Conservation (phyloP, 2,888 invertebrate species). For the Pharmacophagus antenor region DNA sequence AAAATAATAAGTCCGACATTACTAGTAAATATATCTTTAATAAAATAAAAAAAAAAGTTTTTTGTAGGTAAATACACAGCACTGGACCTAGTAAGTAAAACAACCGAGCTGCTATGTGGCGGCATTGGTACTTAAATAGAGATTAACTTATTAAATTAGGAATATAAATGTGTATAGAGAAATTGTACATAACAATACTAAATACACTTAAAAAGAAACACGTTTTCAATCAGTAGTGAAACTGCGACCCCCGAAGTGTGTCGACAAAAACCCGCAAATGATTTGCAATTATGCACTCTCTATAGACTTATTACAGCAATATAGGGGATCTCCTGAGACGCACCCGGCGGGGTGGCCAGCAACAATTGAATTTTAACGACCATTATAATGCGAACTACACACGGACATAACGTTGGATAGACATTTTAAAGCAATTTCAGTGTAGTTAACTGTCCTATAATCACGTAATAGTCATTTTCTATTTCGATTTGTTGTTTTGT, state of each 20-base stretch:
- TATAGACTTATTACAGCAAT: conserved; percentile 75
- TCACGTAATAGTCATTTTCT: no score
- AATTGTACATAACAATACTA: background rate
- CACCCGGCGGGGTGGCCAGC: conserved; percentile 60
- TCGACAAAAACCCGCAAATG: conserved; percentile 71
- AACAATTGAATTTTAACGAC: conserved; percentile 81
- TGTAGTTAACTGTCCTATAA: background rate
- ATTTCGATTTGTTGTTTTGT: no score
- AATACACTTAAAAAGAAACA: conserved; percentile 14
- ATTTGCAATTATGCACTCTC: conserved; percentile 79
- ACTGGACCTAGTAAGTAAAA: no score
- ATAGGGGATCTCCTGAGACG: conserved; percentile 51
- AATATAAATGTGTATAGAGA: no score
- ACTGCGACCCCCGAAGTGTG: conserved; percentile 13
- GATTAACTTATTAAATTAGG: no score
- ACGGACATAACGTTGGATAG: conserved; percentile 38
- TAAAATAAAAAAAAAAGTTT: no score
- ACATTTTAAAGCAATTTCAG: no score
- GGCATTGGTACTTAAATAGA: no score
- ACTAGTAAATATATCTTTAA: no score
- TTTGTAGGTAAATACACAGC: no score
- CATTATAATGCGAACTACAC: conserved; percentile 58
- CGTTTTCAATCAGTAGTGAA: conserved; percentile 13
- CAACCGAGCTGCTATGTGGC: no score
- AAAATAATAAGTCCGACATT: no score